Evolutionary conservation across 2,888 invertebrate genomes (phyloP).

Genomic region (Frankliniella fusca): DNA sequence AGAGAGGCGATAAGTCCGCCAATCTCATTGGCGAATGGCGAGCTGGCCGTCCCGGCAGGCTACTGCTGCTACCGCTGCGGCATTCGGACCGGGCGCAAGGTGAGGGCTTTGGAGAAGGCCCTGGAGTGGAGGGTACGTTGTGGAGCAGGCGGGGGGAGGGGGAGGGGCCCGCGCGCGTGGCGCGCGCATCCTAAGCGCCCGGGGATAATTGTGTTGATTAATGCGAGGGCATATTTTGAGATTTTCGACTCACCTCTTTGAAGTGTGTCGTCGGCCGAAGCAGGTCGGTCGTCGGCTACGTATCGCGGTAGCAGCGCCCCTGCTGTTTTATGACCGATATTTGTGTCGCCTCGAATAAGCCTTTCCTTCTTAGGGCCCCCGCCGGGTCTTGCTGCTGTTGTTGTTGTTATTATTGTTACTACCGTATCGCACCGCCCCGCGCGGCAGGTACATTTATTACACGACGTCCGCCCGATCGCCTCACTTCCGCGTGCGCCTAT

Average conservation of each 20-base stretch:
- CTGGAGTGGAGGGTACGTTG: no score
- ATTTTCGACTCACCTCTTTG: background rate
- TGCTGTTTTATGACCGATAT: constrained; percentile 3
- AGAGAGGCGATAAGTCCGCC: no score
- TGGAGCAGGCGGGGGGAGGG: no score
- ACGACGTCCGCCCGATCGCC: no score
- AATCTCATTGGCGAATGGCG: no score
- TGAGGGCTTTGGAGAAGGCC: no score
- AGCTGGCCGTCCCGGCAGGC: no score
- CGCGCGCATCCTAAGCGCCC: background rate
- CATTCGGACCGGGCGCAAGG: background rate
- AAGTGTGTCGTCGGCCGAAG: background rate
- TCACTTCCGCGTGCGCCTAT: no score
- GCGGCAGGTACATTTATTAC: no score
- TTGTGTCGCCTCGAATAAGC: background rate
- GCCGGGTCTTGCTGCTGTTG: background rate
- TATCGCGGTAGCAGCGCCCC: constrained; percentile 7
- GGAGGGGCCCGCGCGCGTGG: background rate
- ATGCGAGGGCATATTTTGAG: constrained; percentile 17
- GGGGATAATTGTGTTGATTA: constrained; percentile 3
- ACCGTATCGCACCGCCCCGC: no score
- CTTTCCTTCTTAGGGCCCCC: background rate
- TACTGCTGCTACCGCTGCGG: background rate
- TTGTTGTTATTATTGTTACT: background rate
- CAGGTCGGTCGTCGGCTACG: background rate